Base-by-base conservation (phyloP, 64 coral and sea anemone genomes). In the Orbicella faveolata region DNA sequence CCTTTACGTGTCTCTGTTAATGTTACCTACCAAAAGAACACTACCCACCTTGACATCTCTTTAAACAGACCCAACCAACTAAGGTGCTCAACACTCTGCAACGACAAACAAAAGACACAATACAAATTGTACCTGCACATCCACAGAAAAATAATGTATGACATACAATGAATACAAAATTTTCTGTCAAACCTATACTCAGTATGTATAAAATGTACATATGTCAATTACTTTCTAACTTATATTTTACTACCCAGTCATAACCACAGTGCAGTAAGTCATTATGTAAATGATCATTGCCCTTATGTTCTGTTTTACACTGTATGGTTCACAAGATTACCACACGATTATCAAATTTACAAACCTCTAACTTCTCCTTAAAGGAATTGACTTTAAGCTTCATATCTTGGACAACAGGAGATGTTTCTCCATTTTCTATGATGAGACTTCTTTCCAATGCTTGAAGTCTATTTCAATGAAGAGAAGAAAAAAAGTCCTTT, bases 51-150 rank as follows among this genome's bases (percentile, higher is more conserved):
- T 63, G 95, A 90, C 57, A 96, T 87, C 69, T 96, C 95, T 63
- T 96, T 96, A 74, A 94, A 96, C 87, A 96, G 86, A 4, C 95
- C 95, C 6, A 96, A 34, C 95, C 95, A 96, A 36, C 95, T 96
- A 9, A 96, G 76, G 74, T 93, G 92, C 48, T 96, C 95, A 23
- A 96, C 88, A 76, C 95, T 96, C 95, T 96, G 52, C 37, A 44
- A 34, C 35, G 14, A 65, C 77, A 83, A 83, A 77, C 19, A 89
- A 68, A 21, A 80, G 35, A 44, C 16, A 53, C 69, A 74, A 2
- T n/a, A 19, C 14, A 12, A 66, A 52, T n/a, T 63, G 15, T 30
- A 30, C 30, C 30, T 30, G 30, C 30, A 30, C 30, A 30, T 30
- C 30, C 30, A 30, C 30, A 30, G 30, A 30, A 30, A 30, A 30